phyloP scores from a whole-genome alignment of 2,888 invertebrate genomes.

The Molanna angustata region DNA sequence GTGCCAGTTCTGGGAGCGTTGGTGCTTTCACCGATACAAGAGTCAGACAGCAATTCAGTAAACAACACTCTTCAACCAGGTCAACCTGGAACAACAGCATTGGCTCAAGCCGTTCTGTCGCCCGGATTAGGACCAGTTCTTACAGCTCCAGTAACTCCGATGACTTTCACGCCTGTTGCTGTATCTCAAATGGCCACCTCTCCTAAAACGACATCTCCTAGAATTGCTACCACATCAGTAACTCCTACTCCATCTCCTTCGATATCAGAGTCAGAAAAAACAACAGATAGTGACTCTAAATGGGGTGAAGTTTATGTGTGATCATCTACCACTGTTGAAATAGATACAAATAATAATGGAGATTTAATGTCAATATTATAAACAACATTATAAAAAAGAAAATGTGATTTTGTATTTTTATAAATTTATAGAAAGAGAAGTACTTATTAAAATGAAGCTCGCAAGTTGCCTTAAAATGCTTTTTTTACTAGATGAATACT shows the following conservation, averaged over 20 bases:
- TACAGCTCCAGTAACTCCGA: constrained; percentile 39
- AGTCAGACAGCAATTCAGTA: constrained; percentile 73
- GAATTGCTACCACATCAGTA: constrained; percentile 9
- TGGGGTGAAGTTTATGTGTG: constrained; percentile 29
- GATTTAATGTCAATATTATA: no score
- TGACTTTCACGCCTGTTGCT: constrained; percentile 57
- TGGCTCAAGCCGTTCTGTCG: constrained; percentile 75
- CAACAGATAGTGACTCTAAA: constrained; percentile 15
- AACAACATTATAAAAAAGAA: no score
- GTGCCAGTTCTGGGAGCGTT: constrained; percentile 73
- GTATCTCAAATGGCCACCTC: constrained; percentile 55
- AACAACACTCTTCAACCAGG: constrained; percentile 71
- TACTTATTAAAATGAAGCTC: no score
- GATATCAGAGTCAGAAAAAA: constrained; percentile 4
- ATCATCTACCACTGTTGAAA: no score
- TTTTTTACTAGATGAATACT: no score
- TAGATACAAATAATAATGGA: no score
- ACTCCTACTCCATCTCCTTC: constrained; percentile 15
- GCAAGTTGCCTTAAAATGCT: no score
- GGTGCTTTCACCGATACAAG: constrained; percentile 80
- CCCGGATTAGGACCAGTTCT: constrained; percentile 56
- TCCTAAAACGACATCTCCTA: constrained; percentile 18
- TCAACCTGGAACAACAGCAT: constrained; percentile 70
- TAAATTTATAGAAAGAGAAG: no score
- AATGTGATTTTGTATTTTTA: no score